Percentiles rank a stretch among this genome's conserved stretches.
Conservation (phyloP, 1,140 invertebrate genomes). For the Drosophila auraria region DNA sequence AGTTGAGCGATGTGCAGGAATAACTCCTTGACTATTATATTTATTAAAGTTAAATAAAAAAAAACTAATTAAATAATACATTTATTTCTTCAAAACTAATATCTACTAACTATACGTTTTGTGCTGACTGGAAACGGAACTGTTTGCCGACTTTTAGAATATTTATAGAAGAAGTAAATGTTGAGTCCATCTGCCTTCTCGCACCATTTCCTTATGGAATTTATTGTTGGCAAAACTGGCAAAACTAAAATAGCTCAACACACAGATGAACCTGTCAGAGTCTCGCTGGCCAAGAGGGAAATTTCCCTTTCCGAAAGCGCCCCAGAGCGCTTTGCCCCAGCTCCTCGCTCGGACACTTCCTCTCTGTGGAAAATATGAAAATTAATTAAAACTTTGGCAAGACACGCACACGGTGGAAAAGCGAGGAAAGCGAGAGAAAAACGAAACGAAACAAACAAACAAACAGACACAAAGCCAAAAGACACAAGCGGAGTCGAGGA, state of each 20-base stretch:
- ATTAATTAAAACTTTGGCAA: constrained; percentile 78
- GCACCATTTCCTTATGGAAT: constrained; percentile 15
- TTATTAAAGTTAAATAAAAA: neutral
- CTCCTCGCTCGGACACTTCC: constrained; percentile 45
- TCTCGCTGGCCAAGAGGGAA: constrained; percentile 34
- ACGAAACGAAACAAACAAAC: constrained; percentile 31
- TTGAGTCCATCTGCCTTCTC: too few species aligned
- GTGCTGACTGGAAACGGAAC: neutral
- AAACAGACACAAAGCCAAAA: constrained; percentile 40
- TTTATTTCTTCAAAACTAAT: too few species aligned
- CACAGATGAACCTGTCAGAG: constrained; percentile 33
- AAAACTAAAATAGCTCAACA: constrained; percentile 30
- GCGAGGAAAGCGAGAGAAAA: constrained; percentile 15
- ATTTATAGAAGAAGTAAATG: neutral
- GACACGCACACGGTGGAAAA: constrained; percentile 52
- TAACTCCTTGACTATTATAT: too few species aligned
- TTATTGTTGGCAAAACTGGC: constrained; percentile 19
- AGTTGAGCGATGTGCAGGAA: too few species aligned
- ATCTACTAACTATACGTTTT: neutral
- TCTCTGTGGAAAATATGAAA: constrained; percentile 76
- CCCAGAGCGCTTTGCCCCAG: constrained; percentile 20
- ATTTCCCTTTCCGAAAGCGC: constrained; percentile 31
- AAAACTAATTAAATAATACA: neutral
- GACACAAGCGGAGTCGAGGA: constrained; percentile 14
- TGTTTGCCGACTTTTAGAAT: neutral